These are phyloP conservation scores for Pogonocichla stellata DNA, from an alignment of 2,113 vertebrate genomes.

Conservation along the genomic window DNA sequence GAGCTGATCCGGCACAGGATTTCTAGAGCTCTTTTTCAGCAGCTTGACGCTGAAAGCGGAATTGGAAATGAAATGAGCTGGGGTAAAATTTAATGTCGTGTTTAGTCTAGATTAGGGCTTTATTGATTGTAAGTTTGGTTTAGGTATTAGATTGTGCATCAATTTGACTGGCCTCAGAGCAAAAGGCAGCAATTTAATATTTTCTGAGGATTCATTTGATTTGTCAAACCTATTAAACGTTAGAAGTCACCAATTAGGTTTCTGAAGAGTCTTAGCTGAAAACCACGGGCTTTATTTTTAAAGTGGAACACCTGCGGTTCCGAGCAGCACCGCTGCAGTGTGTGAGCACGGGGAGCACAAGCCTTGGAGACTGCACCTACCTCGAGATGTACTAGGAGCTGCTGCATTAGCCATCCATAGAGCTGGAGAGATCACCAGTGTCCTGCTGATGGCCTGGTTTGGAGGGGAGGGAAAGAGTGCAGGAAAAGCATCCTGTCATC, in stretches of 20 bases:
- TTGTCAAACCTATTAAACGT: slow-evolving; percentile 13
- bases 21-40: not conserved
- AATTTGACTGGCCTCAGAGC: slow-evolving; percentile 19
- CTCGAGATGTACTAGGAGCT: accelerated
- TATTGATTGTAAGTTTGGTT: slow-evolving; percentile 33
- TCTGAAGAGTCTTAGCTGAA: not conserved
- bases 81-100: not conserved
- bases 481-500: not conserved
- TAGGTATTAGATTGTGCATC: slow-evolving; percentile 34
- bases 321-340: accelerated
- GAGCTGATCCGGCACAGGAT: not conserved
- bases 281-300: not conserved
- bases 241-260: not conserved
- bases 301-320: not conserved
- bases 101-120: slow-evolving; percentile 13
- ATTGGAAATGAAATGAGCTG: not conserved
- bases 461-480: not conserved
- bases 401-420: not conserved
- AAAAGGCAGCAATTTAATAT: slow-evolving; percentile 49
- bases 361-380: not conserved
- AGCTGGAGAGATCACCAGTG: not conserved
- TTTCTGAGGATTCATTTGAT: slow-evolving; percentile 45
- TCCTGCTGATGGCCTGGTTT: not conserved
- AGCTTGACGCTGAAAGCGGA: not conserved
- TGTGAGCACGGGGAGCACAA: not conserved